Conservation (phyloP, 1,140 invertebrate genomes). For the Triops cancriformis region DNA sequence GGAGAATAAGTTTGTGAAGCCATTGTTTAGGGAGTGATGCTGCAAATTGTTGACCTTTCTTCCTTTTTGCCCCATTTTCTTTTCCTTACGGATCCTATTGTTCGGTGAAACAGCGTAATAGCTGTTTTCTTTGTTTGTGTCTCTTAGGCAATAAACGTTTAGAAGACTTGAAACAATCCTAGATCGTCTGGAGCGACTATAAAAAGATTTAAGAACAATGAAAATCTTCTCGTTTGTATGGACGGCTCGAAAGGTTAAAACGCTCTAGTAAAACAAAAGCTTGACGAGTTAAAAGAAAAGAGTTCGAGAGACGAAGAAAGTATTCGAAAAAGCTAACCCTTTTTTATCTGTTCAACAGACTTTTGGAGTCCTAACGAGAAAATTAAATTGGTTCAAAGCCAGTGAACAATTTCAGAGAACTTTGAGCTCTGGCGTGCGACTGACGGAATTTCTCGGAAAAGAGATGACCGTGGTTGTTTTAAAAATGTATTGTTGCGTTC, state of each 20-base stretch:
- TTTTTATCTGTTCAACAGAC: background rate
- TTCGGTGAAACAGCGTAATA: too few relatives aligned
- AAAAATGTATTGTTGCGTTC: background rate
- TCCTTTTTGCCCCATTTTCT: background rate
- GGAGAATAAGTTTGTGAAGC: background rate
- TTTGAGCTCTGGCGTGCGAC: background rate
- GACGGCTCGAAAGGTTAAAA: background rate
- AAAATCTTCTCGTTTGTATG: background rate
- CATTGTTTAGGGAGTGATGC: constrained; percentile 1
- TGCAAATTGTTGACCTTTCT: background rate
- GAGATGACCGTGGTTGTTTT: background rate
- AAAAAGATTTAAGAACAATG: background rate
- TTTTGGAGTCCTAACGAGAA: background rate
- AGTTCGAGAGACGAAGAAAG: background rate
- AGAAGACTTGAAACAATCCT: background rate
- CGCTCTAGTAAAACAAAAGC: background rate
- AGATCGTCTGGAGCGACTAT: background rate
- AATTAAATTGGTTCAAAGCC: background rate
- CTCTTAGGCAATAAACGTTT: background rate
- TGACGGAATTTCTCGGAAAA: background rate
- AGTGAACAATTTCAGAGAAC: background rate
- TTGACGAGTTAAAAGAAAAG: background rate
- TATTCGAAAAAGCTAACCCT: background rate
- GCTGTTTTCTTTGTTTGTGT: background rate
- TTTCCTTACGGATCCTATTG: background rate